These are phyloP conservation scores for Belgica antarctica DNA, from an alignment of 2,888 invertebrate genomes.

Conservation along the genomic window DNA sequence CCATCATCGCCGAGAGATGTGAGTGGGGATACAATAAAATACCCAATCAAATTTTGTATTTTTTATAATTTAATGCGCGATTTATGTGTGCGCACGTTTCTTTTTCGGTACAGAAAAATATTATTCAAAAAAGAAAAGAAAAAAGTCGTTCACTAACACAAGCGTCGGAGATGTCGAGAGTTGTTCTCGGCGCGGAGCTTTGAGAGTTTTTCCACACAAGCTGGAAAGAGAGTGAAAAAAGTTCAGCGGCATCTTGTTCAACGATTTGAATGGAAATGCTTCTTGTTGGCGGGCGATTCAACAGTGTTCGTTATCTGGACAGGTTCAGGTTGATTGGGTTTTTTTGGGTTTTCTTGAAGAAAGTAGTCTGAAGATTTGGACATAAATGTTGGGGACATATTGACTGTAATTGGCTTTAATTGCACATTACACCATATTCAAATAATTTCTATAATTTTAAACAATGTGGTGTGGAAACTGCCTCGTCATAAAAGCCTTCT, in stretches of 20 bases:
- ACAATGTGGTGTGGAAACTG: too few relatives aligned
- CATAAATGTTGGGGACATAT: too few relatives aligned
- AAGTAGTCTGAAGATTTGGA: too few relatives aligned
- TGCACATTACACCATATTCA: too few relatives aligned
- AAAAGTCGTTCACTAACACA: conserved; percentile 27
- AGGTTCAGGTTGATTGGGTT: neutral
- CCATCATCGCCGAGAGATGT: conserved; percentile 33
- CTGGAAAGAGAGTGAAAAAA: conserved; percentile 20
- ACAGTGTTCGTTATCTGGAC: neutral
- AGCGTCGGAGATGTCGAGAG: neutral
- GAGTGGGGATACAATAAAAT: conserved; percentile 44
- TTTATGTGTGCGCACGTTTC: conserved; percentile 45
- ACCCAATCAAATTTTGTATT: conserved; percentile 45
- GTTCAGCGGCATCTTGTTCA: neutral
- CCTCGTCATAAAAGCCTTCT: too few relatives aligned
- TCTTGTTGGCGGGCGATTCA: neutral
- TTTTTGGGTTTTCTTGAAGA: neutral
- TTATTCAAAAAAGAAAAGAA: conserved; percentile 40
- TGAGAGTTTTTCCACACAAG: conserved; percentile 34
- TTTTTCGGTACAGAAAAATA: conserved; percentile 33
- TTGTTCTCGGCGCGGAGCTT: conserved; percentile 38
- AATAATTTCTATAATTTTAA: too few relatives aligned
- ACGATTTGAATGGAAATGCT: neutral
- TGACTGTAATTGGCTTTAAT: too few relatives aligned
- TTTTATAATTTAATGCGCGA: conserved; percentile 44